Conservation (phyloP, 2,797 vertebrate genomes). For the Anguilla obscura region DNA sequence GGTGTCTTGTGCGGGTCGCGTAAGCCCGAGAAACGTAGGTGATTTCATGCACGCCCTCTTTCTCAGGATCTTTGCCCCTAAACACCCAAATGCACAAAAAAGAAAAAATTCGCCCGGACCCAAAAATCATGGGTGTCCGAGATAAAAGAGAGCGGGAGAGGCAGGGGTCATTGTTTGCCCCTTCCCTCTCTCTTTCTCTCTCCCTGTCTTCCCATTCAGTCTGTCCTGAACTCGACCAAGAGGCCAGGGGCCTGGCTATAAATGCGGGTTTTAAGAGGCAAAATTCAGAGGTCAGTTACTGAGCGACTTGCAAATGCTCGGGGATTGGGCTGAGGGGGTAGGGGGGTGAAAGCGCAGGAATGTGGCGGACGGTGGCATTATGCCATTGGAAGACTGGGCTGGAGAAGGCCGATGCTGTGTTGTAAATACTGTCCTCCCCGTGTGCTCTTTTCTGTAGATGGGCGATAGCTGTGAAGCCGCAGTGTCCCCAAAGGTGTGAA, state of each 20-base stretch:
- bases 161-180: constrained; percentile 32
- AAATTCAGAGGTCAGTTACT: constrained; percentile 23
- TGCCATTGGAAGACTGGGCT: neutral
- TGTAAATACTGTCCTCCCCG: neutral
- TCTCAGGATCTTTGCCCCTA: constrained; percentile 35
- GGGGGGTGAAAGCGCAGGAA: neutral
- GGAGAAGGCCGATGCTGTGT: neutral
- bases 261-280: constrained; percentile 23
- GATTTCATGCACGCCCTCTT: constrained; percentile 32
- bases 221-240: constrained; percentile 15
- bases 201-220: neutral
- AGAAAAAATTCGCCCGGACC: constrained; percentile 18
- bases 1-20: neutral
- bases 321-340: neutral
- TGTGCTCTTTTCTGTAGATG: neutral
- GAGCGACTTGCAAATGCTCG: neutral
- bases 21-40: constrained; percentile 27
- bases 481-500: constrained; percentile 8
- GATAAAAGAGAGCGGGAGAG: constrained; percentile 7
- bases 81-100: constrained; percentile 11
- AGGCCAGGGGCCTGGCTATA: constrained; percentile 6
- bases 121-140: constrained; percentile 27
- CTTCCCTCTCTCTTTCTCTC: constrained; percentile 1
- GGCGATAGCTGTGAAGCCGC: constrained; percentile 7
- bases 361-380: neutral